Evolutionary conservation across 2,113 vertebrate species (phyloP).

Genomic region (Heliornis fulica): DNA sequence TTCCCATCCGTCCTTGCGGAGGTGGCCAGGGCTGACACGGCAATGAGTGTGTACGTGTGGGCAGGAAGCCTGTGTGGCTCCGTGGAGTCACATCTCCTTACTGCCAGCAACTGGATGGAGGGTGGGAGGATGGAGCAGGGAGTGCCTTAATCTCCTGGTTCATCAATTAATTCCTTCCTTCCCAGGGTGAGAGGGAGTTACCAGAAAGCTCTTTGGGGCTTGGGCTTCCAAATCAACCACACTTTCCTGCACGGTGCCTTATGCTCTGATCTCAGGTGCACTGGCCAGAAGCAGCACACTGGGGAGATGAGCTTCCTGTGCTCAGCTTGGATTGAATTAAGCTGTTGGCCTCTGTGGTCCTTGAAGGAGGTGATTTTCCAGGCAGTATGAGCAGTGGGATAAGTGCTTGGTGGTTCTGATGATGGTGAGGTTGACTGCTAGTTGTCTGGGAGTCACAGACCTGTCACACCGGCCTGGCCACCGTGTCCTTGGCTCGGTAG

Average conservation of each 20-base stretch:
- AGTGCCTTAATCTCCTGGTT: not conserved
- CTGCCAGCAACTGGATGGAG: not conserved
- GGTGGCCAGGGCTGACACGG: not conserved
- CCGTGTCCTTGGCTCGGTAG: not conserved
- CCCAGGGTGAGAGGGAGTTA: not conserved
- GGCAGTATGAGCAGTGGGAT: not conserved
- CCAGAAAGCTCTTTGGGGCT: not conserved
- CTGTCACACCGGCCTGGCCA: not conserved
- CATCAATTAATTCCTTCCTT: not conserved
- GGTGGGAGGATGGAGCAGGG: not conserved
- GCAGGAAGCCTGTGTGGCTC: not conserved
- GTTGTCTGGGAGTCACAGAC: not conserved
- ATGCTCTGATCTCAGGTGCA: rapidly evolving
- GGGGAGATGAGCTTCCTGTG: not conserved
- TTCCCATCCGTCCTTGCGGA: not conserved
- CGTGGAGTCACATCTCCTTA: not conserved
- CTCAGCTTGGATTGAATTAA: not conserved
- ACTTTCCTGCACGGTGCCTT: not conserved
- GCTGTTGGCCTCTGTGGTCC: not conserved
- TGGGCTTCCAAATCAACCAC: not conserved
- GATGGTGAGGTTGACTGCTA: not conserved
- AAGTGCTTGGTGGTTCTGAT: not conserved
- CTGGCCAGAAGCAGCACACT: not conserved
- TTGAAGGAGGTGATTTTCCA: not conserved
- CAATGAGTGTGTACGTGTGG: not conserved